These are phyloP conservation scores for Calameuta pallipes DNA, from an alignment of 2,888 invertebrate genomes.

Conservation along the genomic window DNA sequence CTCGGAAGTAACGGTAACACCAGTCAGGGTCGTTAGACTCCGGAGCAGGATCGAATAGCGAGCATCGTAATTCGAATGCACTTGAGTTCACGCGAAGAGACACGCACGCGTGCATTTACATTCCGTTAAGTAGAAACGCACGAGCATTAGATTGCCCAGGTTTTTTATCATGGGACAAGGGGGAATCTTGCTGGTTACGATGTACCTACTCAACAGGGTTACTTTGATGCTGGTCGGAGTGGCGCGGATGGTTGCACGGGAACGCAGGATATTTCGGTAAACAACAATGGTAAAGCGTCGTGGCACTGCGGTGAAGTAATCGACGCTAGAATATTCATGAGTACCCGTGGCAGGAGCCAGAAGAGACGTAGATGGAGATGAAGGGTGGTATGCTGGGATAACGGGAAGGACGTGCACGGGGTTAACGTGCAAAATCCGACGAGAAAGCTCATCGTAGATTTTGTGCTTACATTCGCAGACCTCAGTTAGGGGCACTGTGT, in stretches of 20 bases:
- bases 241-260: conserved; percentile 19
- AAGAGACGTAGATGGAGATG: conserved; percentile 7
- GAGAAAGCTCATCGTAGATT: conserved; percentile 21
- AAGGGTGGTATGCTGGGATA: conserved; percentile 3
- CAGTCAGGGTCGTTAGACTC: background rate
- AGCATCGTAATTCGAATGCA: too few relatives aligned
- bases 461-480: conserved; percentile 25
- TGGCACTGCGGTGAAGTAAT: conserved; percentile 38
- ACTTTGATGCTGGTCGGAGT: background rate
- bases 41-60: too few relatives aligned
- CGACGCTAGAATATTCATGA: conserved; percentile 54
- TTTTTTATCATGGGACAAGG: background rate
- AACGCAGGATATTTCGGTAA: conserved; percentile 20
- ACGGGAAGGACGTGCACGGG: conserved; percentile 4
- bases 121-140: too few relatives aligned
- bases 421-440: conserved; percentile 29
- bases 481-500: background rate
- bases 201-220: background rate
- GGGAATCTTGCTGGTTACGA: background rate
- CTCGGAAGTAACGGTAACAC: background rate
- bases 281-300: conserved; percentile 37
- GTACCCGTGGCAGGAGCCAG: conserved; percentile 9
- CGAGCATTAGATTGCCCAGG: background rate
- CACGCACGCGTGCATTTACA: too few relatives aligned
- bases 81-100: too few relatives aligned